Evolutionary conservation across 1,140 invertebrate species (phyloP), one percentile per base, ranked within the genome.

Genomic region (Drosophila rufa): DNA sequence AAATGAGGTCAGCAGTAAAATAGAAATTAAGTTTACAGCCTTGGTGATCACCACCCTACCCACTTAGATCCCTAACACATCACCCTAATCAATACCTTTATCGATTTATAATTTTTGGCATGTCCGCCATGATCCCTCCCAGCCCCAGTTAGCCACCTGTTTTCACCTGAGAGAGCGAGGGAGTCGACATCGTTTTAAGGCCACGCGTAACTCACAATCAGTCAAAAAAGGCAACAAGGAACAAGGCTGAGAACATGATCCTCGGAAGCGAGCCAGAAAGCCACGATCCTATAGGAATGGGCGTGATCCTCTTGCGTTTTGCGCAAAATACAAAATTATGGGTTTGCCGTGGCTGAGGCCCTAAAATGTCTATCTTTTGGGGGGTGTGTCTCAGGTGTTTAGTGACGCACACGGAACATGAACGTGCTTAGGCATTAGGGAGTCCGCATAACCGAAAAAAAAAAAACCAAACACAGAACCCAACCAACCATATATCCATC

Each of bases 401-500:
- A 89, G 84, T 75, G 80, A 81, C 80, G 85, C 80, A 81, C 76
- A 85, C 82, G 82, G 75, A 71, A 86, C 83, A 76, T 67, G 76
- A 57, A 82, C 85, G 85, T 91, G 86, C 86, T 90, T 91, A 90
- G 86, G 85, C 85, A 90, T 89, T 89, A 85, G 86, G 82, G 81
- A 90, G 75, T 81, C 77, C 43, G 9, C 30, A 38, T n/a, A 42
- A 42, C 50, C 12, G 8, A 68, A 36, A 11, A 2, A 53, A 4
- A 53, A 17, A 33, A 66, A 36, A 15, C 51, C 22, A 25, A 25
- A 42, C 25, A 36, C 45, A 6, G 11, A 40, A 56, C 6, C 15
- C 48, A 67, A 19, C 68, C 50, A 69, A 40, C 43, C 65, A 27
- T 53, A 53, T 53, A 53, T 40, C 36, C 73, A 60, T 64, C 58